These are phyloP conservation scores for Bombus fervidus DNA, from an alignment of 1,140 invertebrate species.

Conservation along the genomic window DNA sequence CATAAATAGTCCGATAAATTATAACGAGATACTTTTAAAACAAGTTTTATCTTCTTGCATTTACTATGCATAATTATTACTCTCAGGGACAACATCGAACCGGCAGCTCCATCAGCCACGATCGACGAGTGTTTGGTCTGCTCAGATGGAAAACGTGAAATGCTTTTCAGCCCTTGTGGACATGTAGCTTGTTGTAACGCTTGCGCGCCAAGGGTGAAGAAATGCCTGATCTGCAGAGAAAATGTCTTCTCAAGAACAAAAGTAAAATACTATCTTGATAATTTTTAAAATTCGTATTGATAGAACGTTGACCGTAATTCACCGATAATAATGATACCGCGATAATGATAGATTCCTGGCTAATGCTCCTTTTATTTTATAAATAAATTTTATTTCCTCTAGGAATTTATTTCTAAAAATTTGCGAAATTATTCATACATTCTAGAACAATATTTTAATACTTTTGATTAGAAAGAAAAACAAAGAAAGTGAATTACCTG, in stretches of 20 bases:
- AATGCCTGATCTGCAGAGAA: constrained; percentile 96
- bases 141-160: constrained; percentile 95
- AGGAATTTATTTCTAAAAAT: not conserved
- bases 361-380: too few relatives aligned
- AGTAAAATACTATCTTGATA: not conserved
- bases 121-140: constrained; percentile 98
- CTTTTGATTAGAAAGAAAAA: not conserved
- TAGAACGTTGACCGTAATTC: not conserved
- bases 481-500: not conserved
- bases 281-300: not conserved
- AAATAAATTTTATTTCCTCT: not conserved
- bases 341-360: too few relatives aligned
- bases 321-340: too few relatives aligned
- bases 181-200: constrained; percentile 96
- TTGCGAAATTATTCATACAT: not conserved
- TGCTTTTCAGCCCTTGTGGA: constrained; percentile 93
- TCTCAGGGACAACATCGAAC: constrained; percentile 76
- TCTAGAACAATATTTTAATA: not conserved
- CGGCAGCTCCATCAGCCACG: constrained; percentile 80
- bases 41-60: not conserved
- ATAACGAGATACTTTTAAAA: not conserved
- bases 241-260: constrained; percentile 89
- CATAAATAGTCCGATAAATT: not conserved
- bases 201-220: constrained; percentile 96
- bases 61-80: constrained; percentile 1